Percentiles rank a stretch among this genome's conserved stretches.
Evolutionary conservation across 2,797 vertebrate genomes (phyloP).

Genomic region (Eulemur albifrons): DNA sequence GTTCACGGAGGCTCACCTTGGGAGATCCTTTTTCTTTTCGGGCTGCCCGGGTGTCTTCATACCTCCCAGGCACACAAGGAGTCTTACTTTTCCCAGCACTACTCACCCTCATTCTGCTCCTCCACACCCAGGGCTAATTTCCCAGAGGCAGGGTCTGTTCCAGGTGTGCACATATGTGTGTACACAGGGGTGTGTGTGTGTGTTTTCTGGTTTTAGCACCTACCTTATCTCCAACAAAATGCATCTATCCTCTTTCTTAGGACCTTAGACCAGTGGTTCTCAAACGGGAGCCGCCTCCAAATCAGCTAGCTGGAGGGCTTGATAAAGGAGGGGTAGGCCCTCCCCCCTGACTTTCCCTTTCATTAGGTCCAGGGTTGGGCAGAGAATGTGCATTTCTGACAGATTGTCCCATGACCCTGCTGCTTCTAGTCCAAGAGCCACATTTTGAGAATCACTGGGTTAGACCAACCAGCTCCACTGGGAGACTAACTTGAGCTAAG

Average conservation of each 20-base stretch:
- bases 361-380: neutral
- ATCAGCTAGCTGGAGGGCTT: neutral
- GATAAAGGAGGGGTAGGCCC: neutral
- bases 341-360: neutral
- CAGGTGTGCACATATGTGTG: no score
- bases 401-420: neutral
- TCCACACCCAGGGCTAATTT: neutral
- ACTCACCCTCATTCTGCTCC: neutral
- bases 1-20: neutral
- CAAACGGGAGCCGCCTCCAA: neutral
- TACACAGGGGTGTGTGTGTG: no score
- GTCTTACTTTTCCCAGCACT: neutral
- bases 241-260: neutral
- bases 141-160: neutral
- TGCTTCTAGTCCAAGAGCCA: neutral
- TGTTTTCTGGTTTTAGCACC: neutral
- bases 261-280: neutral
- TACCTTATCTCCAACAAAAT: neutral
- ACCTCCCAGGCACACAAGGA: fast-evolving
- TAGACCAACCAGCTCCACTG: neutral
- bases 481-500: neutral
- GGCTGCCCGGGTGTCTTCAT: neutral
- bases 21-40: neutral
- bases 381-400: neutral
- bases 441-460: neutral